These are phyloP conservation scores for Drosophila diplacantha DNA, from an alignment of 2,888 invertebrate species.

Conservation along the genomic window DNA sequence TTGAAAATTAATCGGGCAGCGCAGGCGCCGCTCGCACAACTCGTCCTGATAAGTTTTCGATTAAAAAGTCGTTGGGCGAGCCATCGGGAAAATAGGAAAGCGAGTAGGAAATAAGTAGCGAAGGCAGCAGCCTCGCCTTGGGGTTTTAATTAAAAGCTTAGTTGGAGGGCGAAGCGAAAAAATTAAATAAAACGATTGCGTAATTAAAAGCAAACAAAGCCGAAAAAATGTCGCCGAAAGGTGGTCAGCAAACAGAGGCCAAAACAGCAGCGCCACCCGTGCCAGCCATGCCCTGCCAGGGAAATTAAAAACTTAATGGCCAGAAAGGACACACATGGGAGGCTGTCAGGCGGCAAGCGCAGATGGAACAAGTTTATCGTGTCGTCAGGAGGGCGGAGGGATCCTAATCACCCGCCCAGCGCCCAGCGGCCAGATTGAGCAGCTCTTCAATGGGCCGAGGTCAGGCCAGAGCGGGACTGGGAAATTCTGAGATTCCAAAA, in stretches of 20 bases:
- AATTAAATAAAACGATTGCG: constrained; percentile 58
- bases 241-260: constrained; percentile 27
- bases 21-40: constrained; percentile 23
- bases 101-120: too few species aligned
- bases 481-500: background rate
- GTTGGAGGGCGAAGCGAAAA: constrained; percentile 44
- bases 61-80: constrained; percentile 26
- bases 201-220: constrained; percentile 64
- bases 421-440: constrained; percentile 3
- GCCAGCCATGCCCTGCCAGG: constrained; percentile 19
- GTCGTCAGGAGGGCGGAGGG: background rate
- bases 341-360: constrained; percentile 16
- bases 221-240: constrained; percentile 31
- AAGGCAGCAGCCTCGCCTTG: background rate
- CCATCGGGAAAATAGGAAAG: background rate
- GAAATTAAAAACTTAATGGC: constrained; percentile 65
- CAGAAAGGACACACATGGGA: constrained; percentile 40
- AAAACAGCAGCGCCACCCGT: constrained; percentile 4
- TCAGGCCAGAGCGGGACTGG: background rate
- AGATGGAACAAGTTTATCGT: constrained; percentile 26
- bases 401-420: constrained; percentile 13
- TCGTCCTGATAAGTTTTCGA: constrained; percentile 29
- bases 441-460: constrained; percentile 14
- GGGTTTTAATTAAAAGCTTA: constrained; percentile 65
- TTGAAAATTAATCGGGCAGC: constrained; percentile 60